phyloP scores from a whole-genome alignment of 2,113 vertebrate genomes.

The Hemibates koningsi region DNA sequence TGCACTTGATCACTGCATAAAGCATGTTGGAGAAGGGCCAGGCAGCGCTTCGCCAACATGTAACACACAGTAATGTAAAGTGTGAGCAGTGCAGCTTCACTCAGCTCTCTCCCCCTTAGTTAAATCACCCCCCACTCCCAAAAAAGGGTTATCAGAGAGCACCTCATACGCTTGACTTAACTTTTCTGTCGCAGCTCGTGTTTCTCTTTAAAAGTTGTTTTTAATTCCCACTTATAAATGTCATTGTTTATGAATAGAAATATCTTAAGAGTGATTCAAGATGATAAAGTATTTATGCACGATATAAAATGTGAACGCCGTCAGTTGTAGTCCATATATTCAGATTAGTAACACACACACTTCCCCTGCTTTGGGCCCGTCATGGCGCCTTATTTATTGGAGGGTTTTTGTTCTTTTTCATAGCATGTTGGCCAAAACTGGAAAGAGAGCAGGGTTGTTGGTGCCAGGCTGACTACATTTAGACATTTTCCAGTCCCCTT shows the following conservation, averaged over 20 bases:
- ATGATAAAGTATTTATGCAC: slow-evolving; percentile 67
- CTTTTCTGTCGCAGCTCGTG: slow-evolving; percentile 2
- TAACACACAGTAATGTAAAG: background rate
- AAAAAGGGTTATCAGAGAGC: background rate
- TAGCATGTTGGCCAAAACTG: slow-evolving; percentile 39
- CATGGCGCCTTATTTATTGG: slow-evolving; percentile 65
- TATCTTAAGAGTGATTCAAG: slow-evolving; percentile 61
- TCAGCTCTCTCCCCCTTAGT: background rate
- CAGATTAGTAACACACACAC: background rate
- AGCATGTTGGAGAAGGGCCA: slow-evolving; percentile 5
- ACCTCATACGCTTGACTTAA: slow-evolving; percentile 4
- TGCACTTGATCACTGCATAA: slow-evolving; percentile 10
- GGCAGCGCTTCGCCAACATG: slow-evolving; percentile 4
- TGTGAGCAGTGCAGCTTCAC: background rate
- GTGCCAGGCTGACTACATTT: slow-evolving; percentile 9
- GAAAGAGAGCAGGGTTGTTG: slow-evolving; percentile 32
- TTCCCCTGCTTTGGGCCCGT: slow-evolving; percentile 19
- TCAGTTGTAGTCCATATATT: slow-evolving; percentile 28
- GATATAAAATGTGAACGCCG: slow-evolving; percentile 54
- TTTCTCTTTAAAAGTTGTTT: slow-evolving; percentile 33
- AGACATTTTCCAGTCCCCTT: background rate
- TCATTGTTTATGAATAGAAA: slow-evolving; percentile 51
- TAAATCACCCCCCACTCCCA: background rate
- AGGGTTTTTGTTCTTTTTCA: slow-evolving; percentile 36
- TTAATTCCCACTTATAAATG: slow-evolving; percentile 36